phyloP scores from a whole-genome alignment of 2,888 invertebrate species.

The Phortica okadai region DNA sequence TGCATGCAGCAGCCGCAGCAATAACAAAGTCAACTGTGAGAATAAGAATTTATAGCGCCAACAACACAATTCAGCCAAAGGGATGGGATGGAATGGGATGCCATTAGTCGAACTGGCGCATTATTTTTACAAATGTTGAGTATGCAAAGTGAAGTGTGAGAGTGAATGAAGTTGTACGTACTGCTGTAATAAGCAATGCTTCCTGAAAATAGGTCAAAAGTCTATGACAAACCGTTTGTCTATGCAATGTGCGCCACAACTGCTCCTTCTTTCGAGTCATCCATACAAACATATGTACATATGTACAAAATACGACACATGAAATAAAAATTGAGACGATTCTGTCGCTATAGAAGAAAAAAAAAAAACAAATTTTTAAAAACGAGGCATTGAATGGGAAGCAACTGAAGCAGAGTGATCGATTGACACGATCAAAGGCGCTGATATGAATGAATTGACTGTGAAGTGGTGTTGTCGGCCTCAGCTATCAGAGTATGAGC shows the following conservation, averaged over 20 bases:
- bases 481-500: slow-evolving; percentile 44
- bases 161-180: slow-evolving; percentile 1
- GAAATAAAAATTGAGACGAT: neutral
- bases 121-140: neutral
- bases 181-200: slow-evolving; percentile 65
- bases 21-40: slow-evolving; percentile 7
- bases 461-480: slow-evolving; percentile 55
- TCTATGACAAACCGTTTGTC: slow-evolving; percentile 64
- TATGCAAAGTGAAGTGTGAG: slow-evolving; percentile 13
- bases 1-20: neutral
- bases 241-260: slow-evolving; percentile 8
- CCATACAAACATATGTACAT: neutral
- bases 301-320: neutral
- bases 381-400: slow-evolving; percentile 49
- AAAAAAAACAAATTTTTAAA: slow-evolving; percentile 20
- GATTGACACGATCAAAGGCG: slow-evolving; percentile 71
- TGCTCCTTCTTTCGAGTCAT: neutral
- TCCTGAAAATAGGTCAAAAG: slow-evolving; percentile 77
- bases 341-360: neutral
- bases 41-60: slow-evolving; percentile 26
- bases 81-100: neutral
- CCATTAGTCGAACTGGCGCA: neutral
- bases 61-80: slow-evolving; percentile 1
- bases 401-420: slow-evolving; percentile 61
- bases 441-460: slow-evolving; percentile 63